Evolutionary conservation across 2,113 vertebrate genomes (phyloP).

Genomic region (Shinisaurus crocodilurus): DNA sequence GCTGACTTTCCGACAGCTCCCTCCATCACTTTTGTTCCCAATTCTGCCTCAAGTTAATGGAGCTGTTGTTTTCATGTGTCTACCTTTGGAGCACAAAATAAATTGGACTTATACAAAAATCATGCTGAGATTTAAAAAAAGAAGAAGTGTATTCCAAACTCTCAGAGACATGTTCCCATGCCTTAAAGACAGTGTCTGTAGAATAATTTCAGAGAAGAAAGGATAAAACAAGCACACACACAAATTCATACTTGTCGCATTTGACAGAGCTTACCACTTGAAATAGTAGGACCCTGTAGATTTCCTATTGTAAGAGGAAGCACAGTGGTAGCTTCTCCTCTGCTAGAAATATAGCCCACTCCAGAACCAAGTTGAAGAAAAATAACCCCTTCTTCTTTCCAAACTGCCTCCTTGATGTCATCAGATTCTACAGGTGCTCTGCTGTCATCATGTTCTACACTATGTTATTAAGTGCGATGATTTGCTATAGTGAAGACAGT

Average conservation of each 20-base stretch:
- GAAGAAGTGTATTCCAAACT: not conserved
- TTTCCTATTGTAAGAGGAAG: not conserved
- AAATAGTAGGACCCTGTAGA: not conserved
- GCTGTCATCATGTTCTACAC: not conserved
- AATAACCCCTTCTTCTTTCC: not conserved
- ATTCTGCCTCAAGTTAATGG: not conserved
- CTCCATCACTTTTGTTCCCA: not conserved
- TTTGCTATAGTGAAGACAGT: not conserved
- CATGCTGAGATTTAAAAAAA: not conserved
- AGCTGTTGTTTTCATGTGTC: not conserved
- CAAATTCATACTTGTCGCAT: not conserved
- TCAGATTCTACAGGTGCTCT: not conserved
- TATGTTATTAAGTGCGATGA: too few species aligned
- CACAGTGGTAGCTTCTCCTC: not conserved
- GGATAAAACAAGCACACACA: not conserved
- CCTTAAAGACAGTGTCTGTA: not conserved
- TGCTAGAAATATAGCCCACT: not conserved
- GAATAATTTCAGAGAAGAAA: not conserved
- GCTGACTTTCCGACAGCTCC: too few species aligned
- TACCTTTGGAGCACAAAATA: not conserved
- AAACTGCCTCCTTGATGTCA: slow-evolving; percentile 11
- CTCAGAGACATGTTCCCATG: not conserved
- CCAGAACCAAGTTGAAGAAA: not conserved
- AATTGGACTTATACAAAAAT: too few species aligned
- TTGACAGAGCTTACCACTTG: not conserved